These are phyloP conservation scores for Coranthus polyacanthus DNA, from an alignment of 2,797 vertebrate species.

Conservation along the genomic window DNA sequence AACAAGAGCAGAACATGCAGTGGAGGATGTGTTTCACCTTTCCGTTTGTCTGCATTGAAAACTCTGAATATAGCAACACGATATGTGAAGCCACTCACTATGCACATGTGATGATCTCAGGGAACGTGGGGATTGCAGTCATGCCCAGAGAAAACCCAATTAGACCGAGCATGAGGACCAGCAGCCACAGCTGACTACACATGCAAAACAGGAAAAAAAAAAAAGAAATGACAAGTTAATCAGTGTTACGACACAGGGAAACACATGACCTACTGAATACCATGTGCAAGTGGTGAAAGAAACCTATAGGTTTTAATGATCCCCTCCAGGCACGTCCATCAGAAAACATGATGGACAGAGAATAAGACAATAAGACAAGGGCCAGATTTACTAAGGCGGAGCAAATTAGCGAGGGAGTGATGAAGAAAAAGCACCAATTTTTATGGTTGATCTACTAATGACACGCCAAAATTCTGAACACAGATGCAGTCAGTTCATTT, in stretches of 20 bases:
- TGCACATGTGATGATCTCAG: conserved; percentile 91
- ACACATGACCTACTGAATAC: not conserved
- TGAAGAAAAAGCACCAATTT: too few species aligned
- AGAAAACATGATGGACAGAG: too few species aligned
- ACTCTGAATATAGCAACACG: not conserved
- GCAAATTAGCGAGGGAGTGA: too few species aligned
- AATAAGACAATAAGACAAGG: too few species aligned
- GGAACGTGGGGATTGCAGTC: conserved; percentile 90
- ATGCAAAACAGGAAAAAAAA: conserved; percentile 10
- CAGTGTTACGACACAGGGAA: not conserved
- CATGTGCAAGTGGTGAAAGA: not conserved
- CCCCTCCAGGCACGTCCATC: too few species aligned
- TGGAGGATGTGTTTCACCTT: not conserved
- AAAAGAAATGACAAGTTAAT: not conserved
- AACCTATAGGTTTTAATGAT: too few species aligned
- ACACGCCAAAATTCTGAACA: too few species aligned
- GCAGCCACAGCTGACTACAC: conserved; percentile 92
- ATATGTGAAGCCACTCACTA: conserved; percentile 87
- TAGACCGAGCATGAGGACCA: conserved; percentile 88
- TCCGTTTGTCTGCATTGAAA: not conserved
- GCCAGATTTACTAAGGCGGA: too few species aligned
- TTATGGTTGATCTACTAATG: too few species aligned
- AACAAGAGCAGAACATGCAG: not conserved
- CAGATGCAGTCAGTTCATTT: too few species aligned
- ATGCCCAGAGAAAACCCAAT: conserved; percentile 92